Base-by-base conservation (phyloP, 2,888 invertebrate genomes). In the Spilosoma lubricipeda region DNA sequence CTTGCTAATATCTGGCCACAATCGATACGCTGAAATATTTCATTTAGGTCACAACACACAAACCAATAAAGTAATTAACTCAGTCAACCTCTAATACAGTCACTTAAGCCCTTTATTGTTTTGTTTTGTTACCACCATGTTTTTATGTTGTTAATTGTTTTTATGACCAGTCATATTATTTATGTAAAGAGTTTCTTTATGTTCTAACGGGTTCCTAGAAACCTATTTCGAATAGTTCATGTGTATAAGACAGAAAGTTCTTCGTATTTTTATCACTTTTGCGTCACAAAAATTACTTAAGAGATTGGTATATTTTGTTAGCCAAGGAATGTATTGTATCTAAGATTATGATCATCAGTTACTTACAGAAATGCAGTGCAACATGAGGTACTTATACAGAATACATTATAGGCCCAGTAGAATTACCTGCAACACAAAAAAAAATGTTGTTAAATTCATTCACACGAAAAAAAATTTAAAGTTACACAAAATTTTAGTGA, bases 351-450 rank as follows among this genome's bases (percentile, higher is more conserved):
- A n/a, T n/a, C 9, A 56, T 30, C 0, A 15, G 30, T n/a, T 68
- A 69, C 56, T 56, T 27, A 69, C 36, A 11, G 8, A 5, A 7
- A 36, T 23, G 13, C 33, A 48, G 48, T 33, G 18, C 45, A 15
- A 15, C 18, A 64, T 5, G 36, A 8, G 33, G 3, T 23, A 36
- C n/a, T n/a, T n/a, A n/a, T n/a, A n/a, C n/a, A n/a, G n/a, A n/a
- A n/a, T 45, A 30, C 23, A 30, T 68, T 33, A 52, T 33, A 18
- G 7, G 9, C 36, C 1, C 27, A 71, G 13, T 36, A 23, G 33
- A 45, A 63, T 71, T 71, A 71, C 71, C 71, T 71, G 64, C 2
- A 71, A 71, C 65, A 64, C 65, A 48, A 48, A 48, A 63, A 23
- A 63, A 23, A 27, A 5, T 3, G n/a, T n/a, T 20, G 30, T 30